Base-by-base conservation (phyloP, 2,888 invertebrate genomes). In the Dynastes tityus region DNA sequence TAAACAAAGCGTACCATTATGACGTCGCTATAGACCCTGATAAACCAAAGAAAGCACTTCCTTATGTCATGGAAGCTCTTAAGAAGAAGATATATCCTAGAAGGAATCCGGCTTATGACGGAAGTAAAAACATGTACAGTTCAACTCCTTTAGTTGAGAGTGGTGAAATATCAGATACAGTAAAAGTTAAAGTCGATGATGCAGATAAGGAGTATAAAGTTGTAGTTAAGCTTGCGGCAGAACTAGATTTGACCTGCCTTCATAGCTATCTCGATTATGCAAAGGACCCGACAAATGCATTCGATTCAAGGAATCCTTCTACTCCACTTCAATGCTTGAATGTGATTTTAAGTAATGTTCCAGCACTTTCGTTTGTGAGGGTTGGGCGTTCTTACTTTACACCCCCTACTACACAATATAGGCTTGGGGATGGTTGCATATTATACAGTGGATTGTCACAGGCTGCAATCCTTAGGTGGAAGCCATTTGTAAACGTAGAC, bases 371-470 rank as follows among this genome's bases (percentile, higher is more conserved):
- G 6, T 87, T 86, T 79, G 84, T 85, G 2, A 90, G 94, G 87
- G 94, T 94, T 55, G 96, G 96, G 0, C 91, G 96, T 9, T 96
- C 96, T 13, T 96, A 95, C 86, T 98, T 95, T 88, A 92, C 92
- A 40, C 89, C 83, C 83, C 1, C 83, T 6, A 13, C 65, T 11
- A 65, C 67, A 9, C 53, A 29, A 37, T 89, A 90, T 81, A 90
- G 91, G 85, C 90, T 99, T 9, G 93, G 94, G 0, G 94, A 93
- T 68, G 97, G 98, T 0, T 90, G 96, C 84, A 96, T 98, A 87
- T 93, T 98, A 86, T 98, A 98, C 95, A 93, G 95, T 79, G 99
- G 99, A 4, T 92, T 97, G 85, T 99, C 96, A 89, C 98, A 98
- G 88, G 95, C 96, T 8, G 96, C 97, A 0, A 92, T 97, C 81